Percentiles rank a stretch among this genome's conserved stretches.
Conservation (phyloP, 1,140 invertebrate genomes). For the Drosophila repletoides region DNA sequence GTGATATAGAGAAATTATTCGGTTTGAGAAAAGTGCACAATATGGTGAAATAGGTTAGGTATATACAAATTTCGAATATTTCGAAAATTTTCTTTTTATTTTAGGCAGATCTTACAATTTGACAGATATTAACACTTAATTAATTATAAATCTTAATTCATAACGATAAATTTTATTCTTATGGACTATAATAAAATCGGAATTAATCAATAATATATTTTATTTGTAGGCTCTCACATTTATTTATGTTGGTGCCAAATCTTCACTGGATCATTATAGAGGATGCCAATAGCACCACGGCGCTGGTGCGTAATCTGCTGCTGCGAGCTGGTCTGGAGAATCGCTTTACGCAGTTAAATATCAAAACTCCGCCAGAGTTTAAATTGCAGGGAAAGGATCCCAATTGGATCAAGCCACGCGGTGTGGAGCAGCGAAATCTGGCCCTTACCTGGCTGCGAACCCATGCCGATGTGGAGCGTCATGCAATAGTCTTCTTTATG, state of each 20-base stretch:
- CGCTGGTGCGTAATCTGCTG: slow-evolving; percentile 92
- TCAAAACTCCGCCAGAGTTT: slow-evolving; percentile 85
- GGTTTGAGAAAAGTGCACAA: too few species aligned
- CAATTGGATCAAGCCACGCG: slow-evolving; percentile 95
- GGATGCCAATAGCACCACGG: slow-evolving; percentile 90
- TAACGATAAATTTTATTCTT: too few species aligned
- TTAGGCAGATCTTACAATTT: too few species aligned
- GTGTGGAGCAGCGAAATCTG: slow-evolving; percentile 96
- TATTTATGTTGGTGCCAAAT: slow-evolving; percentile 93
- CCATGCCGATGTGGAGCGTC: slow-evolving; percentile 84
- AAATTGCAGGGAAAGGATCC: slow-evolving; percentile 89
- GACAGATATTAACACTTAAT: too few species aligned
- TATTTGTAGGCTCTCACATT: slow-evolving; percentile 89
- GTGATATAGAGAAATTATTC: too few species aligned
- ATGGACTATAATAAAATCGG: too few species aligned
- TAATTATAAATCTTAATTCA: too few species aligned
- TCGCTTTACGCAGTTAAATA: slow-evolving; percentile 75
- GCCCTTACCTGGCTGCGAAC: slow-evolving; percentile 93
- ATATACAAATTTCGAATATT: too few species aligned
- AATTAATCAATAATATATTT: not conserved
- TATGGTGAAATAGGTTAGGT: too few species aligned
- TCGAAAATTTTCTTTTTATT: too few species aligned
- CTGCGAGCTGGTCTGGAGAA: slow-evolving; percentile 84
- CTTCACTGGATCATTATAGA: slow-evolving; percentile 98
- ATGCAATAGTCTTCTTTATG: slow-evolving; percentile 97